Evolutionary conservation across 2,797 vertebrate genomes (phyloP).

Genomic region (Galagoides demidoff): DNA sequence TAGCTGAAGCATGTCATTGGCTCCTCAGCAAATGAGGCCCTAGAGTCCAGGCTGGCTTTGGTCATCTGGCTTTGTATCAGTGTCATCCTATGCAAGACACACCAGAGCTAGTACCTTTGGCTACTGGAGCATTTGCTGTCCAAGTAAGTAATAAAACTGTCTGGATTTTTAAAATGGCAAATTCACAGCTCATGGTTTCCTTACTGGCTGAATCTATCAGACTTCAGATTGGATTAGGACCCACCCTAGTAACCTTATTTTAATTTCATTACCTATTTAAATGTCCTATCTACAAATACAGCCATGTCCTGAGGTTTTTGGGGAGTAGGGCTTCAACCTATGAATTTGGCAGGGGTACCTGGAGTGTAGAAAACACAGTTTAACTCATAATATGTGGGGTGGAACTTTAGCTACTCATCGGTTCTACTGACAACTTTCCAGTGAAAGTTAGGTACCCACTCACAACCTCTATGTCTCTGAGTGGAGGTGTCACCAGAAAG

Average conservation of each 20-base stretch:
- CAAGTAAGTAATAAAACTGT: background rate
- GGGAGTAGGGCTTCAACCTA: background rate
- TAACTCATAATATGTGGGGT: background rate
- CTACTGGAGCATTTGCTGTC: background rate
- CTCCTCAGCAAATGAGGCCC: background rate
- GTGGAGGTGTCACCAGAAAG: background rate
- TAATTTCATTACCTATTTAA: background rate
- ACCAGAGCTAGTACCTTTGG: background rate
- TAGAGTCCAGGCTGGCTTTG: background rate
- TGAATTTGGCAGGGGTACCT: background rate
- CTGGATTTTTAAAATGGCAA: background rate
- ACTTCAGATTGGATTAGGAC: background rate
- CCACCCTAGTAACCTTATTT: background rate
- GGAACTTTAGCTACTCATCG: background rate
- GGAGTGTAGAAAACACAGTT: background rate
- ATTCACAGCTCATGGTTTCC: background rate
- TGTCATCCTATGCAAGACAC: background rate
- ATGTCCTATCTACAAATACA: background rate
- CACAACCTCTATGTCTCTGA: background rate
- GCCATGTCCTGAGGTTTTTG: background rate
- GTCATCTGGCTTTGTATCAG: background rate
- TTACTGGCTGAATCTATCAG: background rate
- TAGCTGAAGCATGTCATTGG: too few species aligned
- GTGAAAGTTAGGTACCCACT: background rate
- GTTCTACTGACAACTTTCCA: background rate